Evolutionary conservation across 1,140 invertebrate genomes (phyloP), one percentile per base, ranked within the genome.

Genomic region (Tigriopus japonicus): DNA sequence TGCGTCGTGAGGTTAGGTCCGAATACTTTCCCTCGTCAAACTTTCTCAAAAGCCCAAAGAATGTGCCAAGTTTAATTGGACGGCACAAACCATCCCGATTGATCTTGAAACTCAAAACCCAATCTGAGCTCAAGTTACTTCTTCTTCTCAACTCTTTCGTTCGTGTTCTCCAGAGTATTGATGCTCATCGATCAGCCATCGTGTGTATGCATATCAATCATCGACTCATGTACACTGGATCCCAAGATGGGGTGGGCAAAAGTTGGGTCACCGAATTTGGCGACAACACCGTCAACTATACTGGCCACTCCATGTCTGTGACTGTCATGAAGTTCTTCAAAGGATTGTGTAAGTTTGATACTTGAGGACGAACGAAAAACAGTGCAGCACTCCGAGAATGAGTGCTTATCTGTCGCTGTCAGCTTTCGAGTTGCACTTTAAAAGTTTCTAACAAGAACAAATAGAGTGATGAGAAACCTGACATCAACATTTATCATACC

Each of bases 211-310:
- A 72, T 65, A 71, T 74, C 41, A 67, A 72, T 6, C 76, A 76
- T 63, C 72, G 74, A 60, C 72, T 78, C 35, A 64, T 78, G 59
- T 78, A 77, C 67, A 75, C 74, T 0, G 75, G 74, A 42, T 76
- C 75, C 65, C 69, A 70, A 0, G 77, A 78, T 64, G 70, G 72
- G 60, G 77, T 75, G 1, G 76, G 70, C 19, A 65, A 74, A 59
- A 74, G 75, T 17, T 78, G 77, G 76, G 75, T 78, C 1, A 71
- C 73, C 19, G 76, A 78, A 49, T 77, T 76, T 65, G 77, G 76
- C 1, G 75, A 78, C 65, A 76, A 73, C 59, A 77, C 75, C 0
- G 65, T 76, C 59, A 65, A 73, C 0, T 78, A 74, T 66, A 71
- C n/a, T 65, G 75, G 73, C 1, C 75, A 76, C 63, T 69, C 71